Conservation (phyloP, 2,113 vertebrate genomes). For the Trochalopteron elliotii region DNA sequence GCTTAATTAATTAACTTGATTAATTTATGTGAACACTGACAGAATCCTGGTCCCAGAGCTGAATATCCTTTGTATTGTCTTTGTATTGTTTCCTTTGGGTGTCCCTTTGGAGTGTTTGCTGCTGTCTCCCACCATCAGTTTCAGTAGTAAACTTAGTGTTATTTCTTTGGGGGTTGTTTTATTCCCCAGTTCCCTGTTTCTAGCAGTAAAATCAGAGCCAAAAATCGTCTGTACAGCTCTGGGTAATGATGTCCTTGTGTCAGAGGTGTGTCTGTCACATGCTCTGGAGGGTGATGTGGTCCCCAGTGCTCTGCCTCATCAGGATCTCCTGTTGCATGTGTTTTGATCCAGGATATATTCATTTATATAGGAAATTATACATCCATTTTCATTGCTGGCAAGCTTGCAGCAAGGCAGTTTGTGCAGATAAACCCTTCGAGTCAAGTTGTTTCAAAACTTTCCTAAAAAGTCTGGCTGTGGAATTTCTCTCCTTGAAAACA, state of each 20-base stretch:
- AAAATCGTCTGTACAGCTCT: not conserved
- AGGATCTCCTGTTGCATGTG: not conserved
- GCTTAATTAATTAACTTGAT: not conserved
- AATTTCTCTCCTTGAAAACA: not conserved
- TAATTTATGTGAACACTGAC: not conserved
- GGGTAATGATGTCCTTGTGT: fast-evolving
- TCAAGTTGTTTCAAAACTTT: not conserved
- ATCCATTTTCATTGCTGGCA: not conserved
- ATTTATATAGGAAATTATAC: not conserved
- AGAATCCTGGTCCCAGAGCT: not conserved
- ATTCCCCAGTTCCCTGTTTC: not conserved
- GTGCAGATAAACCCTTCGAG: not conserved
- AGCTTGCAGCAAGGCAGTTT: not conserved
- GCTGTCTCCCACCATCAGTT: not conserved
- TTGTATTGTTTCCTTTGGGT: too few species aligned
- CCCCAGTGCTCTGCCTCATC: not conserved
- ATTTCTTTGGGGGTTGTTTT: not conserved
- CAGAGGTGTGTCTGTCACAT: not conserved
- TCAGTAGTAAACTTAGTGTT: fast-evolving
- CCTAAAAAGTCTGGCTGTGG: not conserved
- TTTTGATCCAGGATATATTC: not conserved
- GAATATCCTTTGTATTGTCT: not conserved
- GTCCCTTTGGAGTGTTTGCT: not conserved
- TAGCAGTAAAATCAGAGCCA: not conserved
- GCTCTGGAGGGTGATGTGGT: not conserved